Base-by-base conservation (phyloP, 2,113 vertebrate species). In the Enhydra lutris region DNA sequence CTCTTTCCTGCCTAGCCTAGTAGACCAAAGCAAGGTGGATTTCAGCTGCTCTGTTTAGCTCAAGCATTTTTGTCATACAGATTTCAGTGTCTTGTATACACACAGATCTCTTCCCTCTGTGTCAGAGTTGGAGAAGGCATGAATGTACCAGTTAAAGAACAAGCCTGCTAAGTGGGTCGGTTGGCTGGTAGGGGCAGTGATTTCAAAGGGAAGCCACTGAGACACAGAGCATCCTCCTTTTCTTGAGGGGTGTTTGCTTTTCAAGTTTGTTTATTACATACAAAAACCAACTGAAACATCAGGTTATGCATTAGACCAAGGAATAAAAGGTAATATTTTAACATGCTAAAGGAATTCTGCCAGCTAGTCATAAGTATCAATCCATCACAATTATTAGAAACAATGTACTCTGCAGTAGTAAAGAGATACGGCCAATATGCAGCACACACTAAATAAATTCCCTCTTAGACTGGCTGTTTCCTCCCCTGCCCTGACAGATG, bases 381-480 rank as follows among this genome's bases (percentile, higher is more conserved):
- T 91, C 89, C 95, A 84, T 97, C 97, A 97, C 94, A 97, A 97
- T 89, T 97, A 97, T 97, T 92, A 69, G 97, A 97, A 97, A 98
- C 97, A 47, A 50, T 80, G 84, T 85, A 14, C 34, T 91, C 34
- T 31, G 84, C 59, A 71, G 95, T 47, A 94, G 94, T 94, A 88
- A 97, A 97, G 96, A 97, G 96, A 97, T 82, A 83, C 36, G 92
- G 95, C 96, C 96, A 94, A 87, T 93, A 63, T 85, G 80, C 93
- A 92, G 88, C 94, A 69, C 26, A 42, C 78, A 59, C 42, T 52
- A 97, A 97, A 95, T 97, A 97, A 98, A 97, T 97, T 73, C 76
- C 74, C 13, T 6, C 7, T 29, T 59, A 94, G 89, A 26, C 50
- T 61, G 76, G 9, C 81, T 84, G 50, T 94, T 92, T 21, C 23